Evolutionary conservation across 2,888 invertebrate genomes (phyloP).

Genomic region (Lasioglossum morio): DNA sequence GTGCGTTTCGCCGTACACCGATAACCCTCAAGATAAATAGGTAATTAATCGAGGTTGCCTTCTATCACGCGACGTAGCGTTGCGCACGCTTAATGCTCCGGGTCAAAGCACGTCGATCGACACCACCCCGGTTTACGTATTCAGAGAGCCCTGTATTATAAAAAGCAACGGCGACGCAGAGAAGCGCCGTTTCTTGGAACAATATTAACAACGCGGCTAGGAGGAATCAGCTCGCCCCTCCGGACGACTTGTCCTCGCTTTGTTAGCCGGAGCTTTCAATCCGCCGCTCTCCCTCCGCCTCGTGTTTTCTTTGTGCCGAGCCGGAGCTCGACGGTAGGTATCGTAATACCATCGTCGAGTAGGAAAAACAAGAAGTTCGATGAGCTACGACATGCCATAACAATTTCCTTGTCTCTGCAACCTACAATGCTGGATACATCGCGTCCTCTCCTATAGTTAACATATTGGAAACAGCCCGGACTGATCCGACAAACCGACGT

Average conservation of each 20-base stretch:
- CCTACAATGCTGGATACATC: not conserved
- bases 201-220: slow-evolving; percentile 36
- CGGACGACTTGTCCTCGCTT: slow-evolving; percentile 32
- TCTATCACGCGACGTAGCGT: slow-evolving; percentile 59
- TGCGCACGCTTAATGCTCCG: slow-evolving; percentile 56
- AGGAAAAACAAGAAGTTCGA: slow-evolving; percentile 16
- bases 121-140: slow-evolving; percentile 26
- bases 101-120: slow-evolving; percentile 59
- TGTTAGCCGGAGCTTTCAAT: slow-evolving; percentile 39
- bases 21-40: slow-evolving; percentile 62
- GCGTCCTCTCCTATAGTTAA: not conserved
- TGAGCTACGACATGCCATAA: not conserved
- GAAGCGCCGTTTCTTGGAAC: slow-evolving; percentile 34
- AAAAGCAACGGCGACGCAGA: slow-evolving; percentile 31
- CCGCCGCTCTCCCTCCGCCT: not conserved
- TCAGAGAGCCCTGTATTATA: slow-evolving; percentile 27
- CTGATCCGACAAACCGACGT: not conserved
- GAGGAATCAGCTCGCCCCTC: slow-evolving; percentile 17
- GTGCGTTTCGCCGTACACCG: slow-evolving; percentile 55
- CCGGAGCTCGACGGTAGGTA: not conserved
- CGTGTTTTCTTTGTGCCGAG: slow-evolving; percentile 27
- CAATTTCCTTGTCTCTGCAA: not conserved
- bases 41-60: slow-evolving; percentile 63
- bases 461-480: not conserved
- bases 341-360: slow-evolving; percentile 36